These are phyloP conservation scores for Crenuchus spilurus DNA, from an alignment of 2,797 vertebrate species.

Conservation along the genomic window DNA sequence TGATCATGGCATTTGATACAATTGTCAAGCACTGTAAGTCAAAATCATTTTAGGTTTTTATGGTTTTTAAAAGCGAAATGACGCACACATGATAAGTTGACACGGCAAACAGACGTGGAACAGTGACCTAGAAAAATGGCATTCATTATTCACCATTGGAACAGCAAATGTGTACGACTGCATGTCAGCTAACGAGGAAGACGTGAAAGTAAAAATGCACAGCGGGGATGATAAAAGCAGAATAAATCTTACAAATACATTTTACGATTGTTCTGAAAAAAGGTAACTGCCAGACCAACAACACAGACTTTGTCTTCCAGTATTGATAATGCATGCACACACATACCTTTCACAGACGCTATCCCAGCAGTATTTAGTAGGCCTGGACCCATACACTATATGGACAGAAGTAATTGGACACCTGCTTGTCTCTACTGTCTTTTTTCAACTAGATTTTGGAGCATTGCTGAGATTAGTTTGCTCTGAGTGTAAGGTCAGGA, in stretches of 20 bases:
- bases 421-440: too few relatives aligned
- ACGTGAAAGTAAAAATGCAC: slow-evolving; percentile 20
- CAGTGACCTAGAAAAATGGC: slow-evolving; percentile 38
- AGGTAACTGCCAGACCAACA: slow-evolving; percentile 21
- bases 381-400: not conserved
- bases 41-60: slow-evolving; percentile 23
- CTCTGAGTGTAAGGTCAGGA: too few relatives aligned
- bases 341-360: not conserved
- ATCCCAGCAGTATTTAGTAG: not conserved
- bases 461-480: too few relatives aligned
- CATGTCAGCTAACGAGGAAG: slow-evolving; percentile 10
- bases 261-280: not conserved
- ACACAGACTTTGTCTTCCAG: slow-evolving; percentile 44
- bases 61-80: slow-evolving; percentile 7
- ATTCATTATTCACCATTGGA: slow-evolving; percentile 38
- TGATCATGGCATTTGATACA: slow-evolving; percentile 19
- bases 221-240: not conserved
- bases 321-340: slow-evolving; percentile 1
- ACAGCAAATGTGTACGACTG: slow-evolving; percentile 21
- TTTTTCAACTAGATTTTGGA: too few relatives aligned
- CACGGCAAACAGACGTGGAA: slow-evolving; percentile 41
- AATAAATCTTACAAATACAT: not conserved
- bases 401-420: too few relatives aligned
- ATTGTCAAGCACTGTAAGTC: slow-evolving; percentile 26
- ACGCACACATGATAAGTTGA: slow-evolving; percentile 19